A percentile compares a stretch with the other conserved stretches of the same genome.
Conservation (phyloP, 2,888 invertebrate genomes). For the Dascillus cervinus region DNA sequence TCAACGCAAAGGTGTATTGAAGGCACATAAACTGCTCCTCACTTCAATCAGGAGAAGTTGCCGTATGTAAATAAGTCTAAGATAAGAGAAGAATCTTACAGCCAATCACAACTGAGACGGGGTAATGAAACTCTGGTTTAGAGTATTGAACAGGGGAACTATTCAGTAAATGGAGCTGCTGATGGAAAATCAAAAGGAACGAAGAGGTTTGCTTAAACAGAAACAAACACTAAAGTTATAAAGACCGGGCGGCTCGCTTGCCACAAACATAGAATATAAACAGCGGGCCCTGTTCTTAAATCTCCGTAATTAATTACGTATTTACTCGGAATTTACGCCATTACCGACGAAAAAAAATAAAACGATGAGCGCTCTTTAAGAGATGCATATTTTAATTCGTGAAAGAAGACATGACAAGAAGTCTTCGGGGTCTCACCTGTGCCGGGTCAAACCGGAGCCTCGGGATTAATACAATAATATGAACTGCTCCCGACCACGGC, state of each 20-base stretch:
- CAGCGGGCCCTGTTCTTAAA: constrained; percentile 29
- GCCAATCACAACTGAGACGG: constrained; percentile 38
- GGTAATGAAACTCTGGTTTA: constrained; percentile 38
- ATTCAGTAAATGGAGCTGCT: constrained; percentile 40
- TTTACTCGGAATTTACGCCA: constrained; percentile 30
- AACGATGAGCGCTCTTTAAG: too few species aligned
- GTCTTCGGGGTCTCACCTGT: constrained; percentile 23
- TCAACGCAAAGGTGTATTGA: constrained; percentile 18
- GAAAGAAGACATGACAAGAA: constrained; percentile 15
- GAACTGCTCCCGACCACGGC: constrained; percentile 18
- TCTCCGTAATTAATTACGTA: constrained; percentile 39
- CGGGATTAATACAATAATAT: constrained; percentile 12
- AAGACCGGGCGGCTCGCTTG: constrained; percentile 32
- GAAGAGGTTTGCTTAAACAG: constrained; percentile 41
- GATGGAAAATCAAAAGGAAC: constrained; percentile 42
- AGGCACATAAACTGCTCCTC: constrained; percentile 21
- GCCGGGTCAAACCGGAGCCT: constrained; percentile 19
- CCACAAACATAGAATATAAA: constrained; percentile 35
- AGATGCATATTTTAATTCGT: too few species aligned
- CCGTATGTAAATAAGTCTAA: constrained; percentile 34
- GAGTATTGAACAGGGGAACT: constrained; percentile 35
- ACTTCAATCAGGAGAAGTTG: constrained; percentile 25
- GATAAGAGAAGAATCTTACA: constrained; percentile 39
- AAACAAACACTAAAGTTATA: constrained; percentile 41
- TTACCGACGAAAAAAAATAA: too few species aligned